Evolutionary conservation across 1,140 invertebrate species (phyloP).

Genomic region (Trichonephila inaurata): DNA sequence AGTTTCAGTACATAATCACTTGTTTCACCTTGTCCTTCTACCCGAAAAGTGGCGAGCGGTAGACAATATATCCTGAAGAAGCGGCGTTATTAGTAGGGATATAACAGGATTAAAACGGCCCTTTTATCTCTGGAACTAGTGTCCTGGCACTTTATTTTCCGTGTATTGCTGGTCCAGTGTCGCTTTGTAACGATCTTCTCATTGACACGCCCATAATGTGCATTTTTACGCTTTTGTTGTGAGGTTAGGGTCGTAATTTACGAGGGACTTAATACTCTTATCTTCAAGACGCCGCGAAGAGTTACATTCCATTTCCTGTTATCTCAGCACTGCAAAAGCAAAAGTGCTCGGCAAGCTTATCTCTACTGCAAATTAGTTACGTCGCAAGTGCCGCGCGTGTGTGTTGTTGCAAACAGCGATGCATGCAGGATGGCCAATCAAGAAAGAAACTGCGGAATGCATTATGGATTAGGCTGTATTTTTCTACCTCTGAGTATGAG

Average conservation of each 20-base stretch:
- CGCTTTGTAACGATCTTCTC: not conserved
- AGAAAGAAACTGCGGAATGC: not conserved
- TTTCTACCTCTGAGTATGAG: not conserved
- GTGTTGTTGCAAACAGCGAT: constrained; percentile 12
- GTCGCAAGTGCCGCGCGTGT: not conserved
- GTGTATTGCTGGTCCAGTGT: not conserved
- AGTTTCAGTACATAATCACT: constrained; percentile 3
- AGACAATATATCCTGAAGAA: constrained; percentile 2
- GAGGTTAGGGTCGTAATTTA: constrained; percentile 57
- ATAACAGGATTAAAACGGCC: constrained; percentile 55
- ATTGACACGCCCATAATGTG: constrained; percentile 54
- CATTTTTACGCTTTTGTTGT: constrained; percentile 67
- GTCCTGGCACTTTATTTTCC: constrained; percentile 54
- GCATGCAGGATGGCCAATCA: constrained; percentile 7
- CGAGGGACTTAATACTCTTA: constrained; percentile 70
- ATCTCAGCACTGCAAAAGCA: constrained; percentile 44
- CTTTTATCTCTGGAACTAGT: constrained; percentile 52
- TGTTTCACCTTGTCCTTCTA: not conserved
- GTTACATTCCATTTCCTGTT: constrained; percentile 58
- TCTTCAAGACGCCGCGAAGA: constrained; percentile 39
- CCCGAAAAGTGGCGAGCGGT: not conserved
- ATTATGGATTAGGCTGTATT: constrained; percentile 24
- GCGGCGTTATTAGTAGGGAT: constrained; percentile 40
- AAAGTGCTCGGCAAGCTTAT: constrained; percentile 31
- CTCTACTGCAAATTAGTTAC: constrained; percentile 65